phyloP scores from a whole-genome alignment of 2,888 invertebrate genomes.

The Cartodere bifasciata region DNA sequence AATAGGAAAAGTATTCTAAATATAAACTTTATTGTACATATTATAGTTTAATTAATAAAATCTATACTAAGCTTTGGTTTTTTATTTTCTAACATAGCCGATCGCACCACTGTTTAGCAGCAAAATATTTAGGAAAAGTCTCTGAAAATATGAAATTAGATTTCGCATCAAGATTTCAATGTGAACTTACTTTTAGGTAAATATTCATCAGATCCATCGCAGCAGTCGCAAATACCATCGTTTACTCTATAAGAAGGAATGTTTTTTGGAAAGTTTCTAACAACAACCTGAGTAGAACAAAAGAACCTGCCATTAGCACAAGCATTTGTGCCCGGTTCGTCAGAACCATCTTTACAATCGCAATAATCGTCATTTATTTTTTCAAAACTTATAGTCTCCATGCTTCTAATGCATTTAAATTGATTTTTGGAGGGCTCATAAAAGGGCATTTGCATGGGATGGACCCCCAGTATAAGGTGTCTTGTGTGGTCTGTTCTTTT shows the following conservation, averaged over 20 bases:
- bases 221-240: conserved; percentile 90
- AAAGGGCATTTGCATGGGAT: conserved; percentile 4
- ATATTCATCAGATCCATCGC: conserved; percentile 85
- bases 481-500: conserved; percentile 3
- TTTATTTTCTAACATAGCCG: no score
- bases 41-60: no score
- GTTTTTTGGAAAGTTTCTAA: conserved; percentile 27
- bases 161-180: no score
- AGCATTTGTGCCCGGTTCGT: conserved; percentile 79
- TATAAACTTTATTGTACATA: no score
- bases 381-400: conserved; percentile 25
- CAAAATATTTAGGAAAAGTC: no score
- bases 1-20: no score
- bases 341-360: conserved; percentile 86
- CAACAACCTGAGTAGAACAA: conserved; percentile 50
- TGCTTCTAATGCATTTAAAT: conserved; percentile 10
- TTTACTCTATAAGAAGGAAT: conserved; percentile 75
- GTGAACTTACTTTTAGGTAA: background rate
- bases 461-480: conserved; percentile 5
- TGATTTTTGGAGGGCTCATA: conserved; percentile 6
- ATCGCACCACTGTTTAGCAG: no score
- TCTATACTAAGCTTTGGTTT: no score
- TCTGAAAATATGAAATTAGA: no score
- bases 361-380: conserved; percentile 91
- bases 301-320: conserved; percentile 75